Evolutionary conservation across 2,113 vertebrate genomes (phyloP), one percentile per base, ranked within the genome.

Genomic region (Semnornis frantzii): DNA sequence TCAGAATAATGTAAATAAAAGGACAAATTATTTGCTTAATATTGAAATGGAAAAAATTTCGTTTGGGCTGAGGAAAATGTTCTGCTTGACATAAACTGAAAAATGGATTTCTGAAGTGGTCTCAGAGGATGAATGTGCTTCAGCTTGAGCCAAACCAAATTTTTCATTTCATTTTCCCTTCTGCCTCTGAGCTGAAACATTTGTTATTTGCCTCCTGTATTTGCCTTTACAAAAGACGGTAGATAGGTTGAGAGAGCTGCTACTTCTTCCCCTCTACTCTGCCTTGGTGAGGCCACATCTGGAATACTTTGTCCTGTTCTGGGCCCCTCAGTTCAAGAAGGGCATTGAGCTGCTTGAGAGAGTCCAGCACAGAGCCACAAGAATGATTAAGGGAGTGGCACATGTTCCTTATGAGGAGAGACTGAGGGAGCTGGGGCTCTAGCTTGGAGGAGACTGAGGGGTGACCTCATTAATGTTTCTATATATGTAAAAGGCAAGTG

Each of bases 91-190:
- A 69, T 50, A 78, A 94, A 69, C 73, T 71, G 88, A 64, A 88
- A 89, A 91, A 77, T 10, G 78, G 63, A 70, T 90, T 76, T 84
- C 44, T 84, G 81, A 54, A 86, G 50, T 83, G 64, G 33, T 85
- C 82, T 94, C 58, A 16, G 42, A 13, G 28, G 11, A 33, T 87
- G 25, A 74, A 83, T 57, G 28, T 83, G 37, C 86, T 93, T 89
- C 81, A 84, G 81, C 81, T 90, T 58, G 33, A 90, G 90, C 88
- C 89, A 90, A 94, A 76, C 28, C 48, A 83, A n/a, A 75, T 78
- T 92, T 81, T 90, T 83, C 57, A 80, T 95, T 93, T 71, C 71
- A 72, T 84, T 95, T 89, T 73, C 46, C 58, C 12, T 93, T 81
- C 58, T 93, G 62, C 54, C 76, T 83, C 69, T 0, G 0, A 89